Evolutionary conservation across 2,113 vertebrate species (phyloP).

Genomic region (Gorilla gorilla): DNA sequence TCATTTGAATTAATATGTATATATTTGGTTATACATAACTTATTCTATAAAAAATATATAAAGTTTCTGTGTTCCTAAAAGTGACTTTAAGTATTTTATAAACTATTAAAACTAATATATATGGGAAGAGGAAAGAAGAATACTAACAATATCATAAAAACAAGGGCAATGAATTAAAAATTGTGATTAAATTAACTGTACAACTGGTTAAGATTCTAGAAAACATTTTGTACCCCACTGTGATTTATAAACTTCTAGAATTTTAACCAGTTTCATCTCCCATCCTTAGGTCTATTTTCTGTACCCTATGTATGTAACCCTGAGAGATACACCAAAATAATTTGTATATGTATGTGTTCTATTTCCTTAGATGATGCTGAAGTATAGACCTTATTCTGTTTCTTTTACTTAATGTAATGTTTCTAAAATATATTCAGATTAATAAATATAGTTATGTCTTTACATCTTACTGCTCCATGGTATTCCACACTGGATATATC

Average conservation of each 20-base stretch:
- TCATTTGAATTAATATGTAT: not conserved
- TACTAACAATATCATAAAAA: too few relatives aligned
- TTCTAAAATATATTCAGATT: not conserved
- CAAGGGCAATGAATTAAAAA: too few relatives aligned
- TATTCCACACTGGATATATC: not conserved
- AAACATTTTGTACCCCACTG: not conserved
- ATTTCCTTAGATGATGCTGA: not conserved
- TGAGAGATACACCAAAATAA: not conserved
- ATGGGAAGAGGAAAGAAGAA: not conserved
- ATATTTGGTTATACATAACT: not conserved
- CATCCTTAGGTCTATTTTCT: not conserved
- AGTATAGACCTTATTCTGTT: not conserved
- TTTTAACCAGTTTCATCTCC: not conserved
- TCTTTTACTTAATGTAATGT: not conserved
- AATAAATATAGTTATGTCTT: not conserved
- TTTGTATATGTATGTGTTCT: not conserved
- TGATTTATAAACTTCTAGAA: not conserved
- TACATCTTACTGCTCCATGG: not conserved
- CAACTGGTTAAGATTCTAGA: too few relatives aligned
- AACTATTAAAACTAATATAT: not conserved
- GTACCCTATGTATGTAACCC: not conserved
- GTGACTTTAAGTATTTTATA: constrained; percentile 3
- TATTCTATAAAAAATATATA: not conserved
- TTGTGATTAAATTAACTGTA: too few relatives aligned
- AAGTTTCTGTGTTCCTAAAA: constrained; percentile 20